phyloP scores from a whole-genome alignment of 2,888 invertebrate species.

The Pristionchus japonicus region DNA sequence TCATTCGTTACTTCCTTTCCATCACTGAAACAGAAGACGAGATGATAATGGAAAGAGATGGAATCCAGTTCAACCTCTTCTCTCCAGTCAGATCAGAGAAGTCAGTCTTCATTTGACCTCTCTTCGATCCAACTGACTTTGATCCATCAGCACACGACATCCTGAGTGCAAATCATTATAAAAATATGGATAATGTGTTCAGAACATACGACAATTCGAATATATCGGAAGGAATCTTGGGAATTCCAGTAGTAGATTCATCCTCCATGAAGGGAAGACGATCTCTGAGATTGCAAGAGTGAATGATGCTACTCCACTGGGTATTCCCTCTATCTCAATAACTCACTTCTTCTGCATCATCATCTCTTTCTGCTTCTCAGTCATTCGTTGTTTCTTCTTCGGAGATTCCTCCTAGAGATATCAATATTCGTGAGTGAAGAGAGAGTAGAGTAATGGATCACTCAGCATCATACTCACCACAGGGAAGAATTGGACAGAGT shows the following conservation, averaged over 20 bases:
- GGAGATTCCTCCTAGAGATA: neutral
- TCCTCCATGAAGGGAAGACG: slow-evolving; percentile 32
- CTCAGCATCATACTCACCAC: no score
- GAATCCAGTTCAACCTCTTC: neutral
- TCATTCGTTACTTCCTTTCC: neutral
- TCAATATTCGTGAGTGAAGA: no score
- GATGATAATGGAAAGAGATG: neutral
- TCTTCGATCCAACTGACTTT: neutral
- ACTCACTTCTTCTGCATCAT: slow-evolving; percentile 25
- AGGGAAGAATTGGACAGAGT: slow-evolving; percentile 13
- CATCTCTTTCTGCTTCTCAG: slow-evolving; percentile 42
- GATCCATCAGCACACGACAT: neutral
- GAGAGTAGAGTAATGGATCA: no score
- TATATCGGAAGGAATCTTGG: slow-evolving; percentile 8
- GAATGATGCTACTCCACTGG: neutral
- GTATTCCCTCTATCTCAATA: neutral
- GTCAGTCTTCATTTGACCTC: neutral
- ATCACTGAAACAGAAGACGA: neutral
- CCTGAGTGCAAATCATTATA: neutral
- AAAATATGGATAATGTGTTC: neutral
- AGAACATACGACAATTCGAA: slow-evolving; percentile 34
- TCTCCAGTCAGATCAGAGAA: neutral
- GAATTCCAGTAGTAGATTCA: neutral
- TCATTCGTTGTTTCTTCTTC: slow-evolving; percentile 21
- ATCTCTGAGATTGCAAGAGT: neutral